Conservation (phyloP, 2,797 vertebrate species). For the Telmatherina bonti region DNA sequence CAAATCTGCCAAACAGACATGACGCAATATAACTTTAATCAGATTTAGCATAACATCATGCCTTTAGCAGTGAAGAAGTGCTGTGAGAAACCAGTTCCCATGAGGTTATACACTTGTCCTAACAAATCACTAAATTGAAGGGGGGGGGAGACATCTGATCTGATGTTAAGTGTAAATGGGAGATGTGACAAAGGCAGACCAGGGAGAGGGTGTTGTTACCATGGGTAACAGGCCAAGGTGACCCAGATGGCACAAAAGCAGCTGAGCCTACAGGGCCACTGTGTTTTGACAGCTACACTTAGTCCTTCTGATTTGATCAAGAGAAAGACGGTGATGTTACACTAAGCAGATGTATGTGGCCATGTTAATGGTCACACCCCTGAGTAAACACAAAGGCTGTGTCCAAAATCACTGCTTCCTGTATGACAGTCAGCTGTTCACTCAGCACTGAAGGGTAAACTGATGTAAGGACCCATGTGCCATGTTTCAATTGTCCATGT, state of each 20-base stretch:
- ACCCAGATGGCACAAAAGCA: conserved; percentile 65
- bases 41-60: conserved; percentile 19
- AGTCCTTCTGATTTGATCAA: conserved; percentile 21
- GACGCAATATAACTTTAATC: conserved; percentile 15
- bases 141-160: conserved; percentile 14
- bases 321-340: conserved; percentile 7
- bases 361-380: neutral
- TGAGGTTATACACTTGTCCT: conserved; percentile 1
- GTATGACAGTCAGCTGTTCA: neutral
- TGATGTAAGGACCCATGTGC: neutral
- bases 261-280: conserved; percentile 45
- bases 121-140: conserved; percentile 22
- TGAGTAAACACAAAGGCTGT: conserved; percentile 4
- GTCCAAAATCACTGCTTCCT: neutral
- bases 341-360: conserved; percentile 29
- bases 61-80: conserved; percentile 15
- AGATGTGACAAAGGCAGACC: conserved; percentile 55
- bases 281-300: conserved; percentile 41
- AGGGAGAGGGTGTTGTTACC: conserved; percentile 61
- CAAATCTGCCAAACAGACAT: conserved; percentile 12
- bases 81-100: conserved; percentile 10
- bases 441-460: neutral
- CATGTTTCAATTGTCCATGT: neutral
- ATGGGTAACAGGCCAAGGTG: conserved; percentile 58
- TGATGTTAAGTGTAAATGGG: conserved; percentile 56